Base-by-base conservation (phyloP, 2,888 invertebrate species). In the Dusona sp. region DNA sequence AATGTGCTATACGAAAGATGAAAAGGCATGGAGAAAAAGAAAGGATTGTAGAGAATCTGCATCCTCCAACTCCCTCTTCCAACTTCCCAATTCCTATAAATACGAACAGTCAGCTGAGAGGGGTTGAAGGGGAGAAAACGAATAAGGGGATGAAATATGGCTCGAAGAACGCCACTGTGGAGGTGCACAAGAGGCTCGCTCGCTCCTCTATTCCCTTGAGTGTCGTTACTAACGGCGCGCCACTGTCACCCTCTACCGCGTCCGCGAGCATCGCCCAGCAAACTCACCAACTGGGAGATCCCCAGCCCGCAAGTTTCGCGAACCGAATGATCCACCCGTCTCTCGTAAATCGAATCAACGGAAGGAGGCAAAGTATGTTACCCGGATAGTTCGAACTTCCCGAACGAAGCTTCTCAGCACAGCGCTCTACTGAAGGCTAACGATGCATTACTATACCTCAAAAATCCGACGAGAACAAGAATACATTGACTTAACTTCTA, bases 291-390 rank as follows among this genome's bases (percentile, higher is more conserved):
- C 78, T 57, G 83, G 45, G 80, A 73, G 61, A 64, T 73, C 64
- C 78, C 74, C 29, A 64, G 29, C 82, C 64, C 54, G 36, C 42
- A 74, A 73, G 78, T 64, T 65, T 48, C 82, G 51, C 83, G 29
- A 61, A 61, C 77, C 77, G 64, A 73, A 57, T 73, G 77, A 72
- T 72, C 83, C 77, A 42, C 77, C 68, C 78, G 80, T 87, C 84
- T 87, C 89, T 84, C 89, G 89, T 89, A 91, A 92, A 92, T 92
- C 91, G 90, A 92, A 92, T 92, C 91, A 91, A 91, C 90, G 90
- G 85, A 81, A 86, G 88, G 87, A 86, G 89, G 88, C 88, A 89
- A 90, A 89, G 89, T 88, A 89, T 73, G 83, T 86, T 83, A 80
- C 67, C 38, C 78, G 78, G 78, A 82, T 82, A 82, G 86, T 84